Base-by-base conservation (phyloP, 2,797 vertebrate species). In the Microchirus variegatus region DNA sequence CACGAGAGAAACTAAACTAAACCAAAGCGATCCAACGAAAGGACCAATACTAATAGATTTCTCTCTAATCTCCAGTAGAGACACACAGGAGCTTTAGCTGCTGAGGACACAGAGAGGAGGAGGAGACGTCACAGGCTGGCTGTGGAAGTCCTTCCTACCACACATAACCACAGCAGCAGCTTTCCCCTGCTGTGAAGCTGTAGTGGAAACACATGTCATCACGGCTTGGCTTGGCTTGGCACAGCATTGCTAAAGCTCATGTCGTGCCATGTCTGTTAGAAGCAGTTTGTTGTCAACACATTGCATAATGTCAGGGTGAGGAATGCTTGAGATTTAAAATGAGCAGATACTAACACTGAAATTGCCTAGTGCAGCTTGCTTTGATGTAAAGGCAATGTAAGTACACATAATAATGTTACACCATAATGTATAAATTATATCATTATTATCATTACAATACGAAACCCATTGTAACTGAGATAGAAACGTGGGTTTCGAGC, bases 341-440 rank as follows among this genome's bases (percentile, higher is more conserved):
- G 10, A 43, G 7, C 10, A 52, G 44, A n/a, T 53, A 13, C 9
- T 22, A 52, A 52, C 15, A 18, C 15, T 50, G 12, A 38, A 38
- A 38, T 17, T 56, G 37, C 56, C 43, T 14, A 19, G 26, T 50
- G 65, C 64, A 73, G 36, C 17, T 61, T 55, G 50, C 36, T 70
- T 41, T 18, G 7, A 5, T 55, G 46, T 44, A 7, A 10, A 26
- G 26, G 36, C 35, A 26, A 26, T 19, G 22, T 15, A 37, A 19
- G 35, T 43, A 40, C 12, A 17, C 9, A 22, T 15, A 11, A 38
- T 51, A 9, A 60, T 35, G 17, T 11, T 51, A 35, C n/a, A 62
- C 31, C 9, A 5, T 7, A 15, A 36, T 10, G 9, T 18, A 9
- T 18, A 5, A 13, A 9, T 16, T 8, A n/a, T n/a, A 42, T 9